Conservation (phyloP, 2,888 invertebrate genomes). For the Parnassius smintheus region DNA sequence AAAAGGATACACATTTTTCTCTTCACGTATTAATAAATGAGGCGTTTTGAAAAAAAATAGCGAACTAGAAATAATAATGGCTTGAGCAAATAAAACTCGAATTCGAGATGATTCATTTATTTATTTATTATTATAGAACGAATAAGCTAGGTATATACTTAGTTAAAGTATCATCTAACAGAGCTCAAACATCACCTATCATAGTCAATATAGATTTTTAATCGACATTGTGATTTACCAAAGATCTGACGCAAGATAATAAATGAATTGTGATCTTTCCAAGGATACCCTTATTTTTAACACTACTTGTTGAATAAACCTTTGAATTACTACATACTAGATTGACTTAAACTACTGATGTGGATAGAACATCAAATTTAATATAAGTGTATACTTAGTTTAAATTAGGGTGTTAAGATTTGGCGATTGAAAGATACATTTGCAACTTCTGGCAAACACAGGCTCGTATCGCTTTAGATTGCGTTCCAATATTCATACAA, state of each 20-base stretch:
- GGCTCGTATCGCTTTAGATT: conserved; percentile 42
- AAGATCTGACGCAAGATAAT: conserved; percentile 75
- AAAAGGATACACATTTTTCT: too few relatives aligned
- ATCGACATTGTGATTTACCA: conserved; percentile 31
- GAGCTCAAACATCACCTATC: conserved; percentile 57
- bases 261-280: conserved; percentile 43
- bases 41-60: too few relatives aligned
- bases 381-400: conserved; percentile 22
- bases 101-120: conserved; percentile 73
- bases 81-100: conserved; percentile 55
- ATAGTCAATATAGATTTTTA: conserved; percentile 39
- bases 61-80: background rate
- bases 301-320: conserved; percentile 28
- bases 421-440: conserved; percentile 39
- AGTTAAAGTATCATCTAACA: conserved; percentile 58
- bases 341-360: conserved; percentile 16
- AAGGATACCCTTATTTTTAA: conserved; percentile 27
- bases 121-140: conserved; percentile 70
- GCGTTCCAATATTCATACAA: conserved; percentile 1
- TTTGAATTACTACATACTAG: conserved; percentile 25
- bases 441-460: conserved; percentile 75
- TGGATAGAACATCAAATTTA: conserved; percentile 19
- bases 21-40: too few relatives aligned
- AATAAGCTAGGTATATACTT: conserved; percentile 72
- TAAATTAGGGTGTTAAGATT: conserved; percentile 33